A percentile compares a stretch with the other conserved stretches of the same genome.
Conservation (phyloP, 1,140 invertebrate species). For the Formica selysi region DNA sequence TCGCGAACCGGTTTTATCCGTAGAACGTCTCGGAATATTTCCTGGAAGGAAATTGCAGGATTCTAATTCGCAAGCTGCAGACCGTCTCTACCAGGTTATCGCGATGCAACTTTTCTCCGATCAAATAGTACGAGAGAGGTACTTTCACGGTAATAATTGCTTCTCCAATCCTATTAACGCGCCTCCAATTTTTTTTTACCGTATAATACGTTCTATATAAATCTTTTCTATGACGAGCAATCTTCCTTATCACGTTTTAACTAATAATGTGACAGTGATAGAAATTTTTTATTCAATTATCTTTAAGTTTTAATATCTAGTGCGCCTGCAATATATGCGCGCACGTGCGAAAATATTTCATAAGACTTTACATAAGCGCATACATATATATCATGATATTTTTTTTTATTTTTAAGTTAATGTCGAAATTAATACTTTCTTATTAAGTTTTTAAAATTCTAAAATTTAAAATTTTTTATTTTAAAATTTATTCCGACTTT, state of each 20-base stretch:
- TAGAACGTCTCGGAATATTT: conserved; percentile 55
- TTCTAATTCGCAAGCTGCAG: conserved; percentile 55
- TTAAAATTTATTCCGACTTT: background rate
- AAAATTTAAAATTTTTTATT: background rate
- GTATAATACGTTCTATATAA: conserved; percentile 6
- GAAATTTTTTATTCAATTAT: conserved; percentile 1
- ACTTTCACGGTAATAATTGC: conserved; percentile 49
- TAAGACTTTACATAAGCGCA: background rate
- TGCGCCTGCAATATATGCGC: background rate
- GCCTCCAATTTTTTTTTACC: conserved; percentile 24
- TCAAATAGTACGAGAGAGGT: conserved; percentile 33
- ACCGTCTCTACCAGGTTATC: conserved; percentile 27
- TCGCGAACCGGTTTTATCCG: conserved; percentile 52
- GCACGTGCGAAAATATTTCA: background rate
- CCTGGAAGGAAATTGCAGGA: conserved; percentile 64
- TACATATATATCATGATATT: background rate
- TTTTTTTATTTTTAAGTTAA: background rate
- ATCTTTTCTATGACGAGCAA: conserved; percentile 1
- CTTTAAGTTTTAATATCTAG: conserved; percentile 3
- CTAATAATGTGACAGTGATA: background rate
- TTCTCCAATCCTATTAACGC: conserved; percentile 22
- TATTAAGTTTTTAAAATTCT: background rate
- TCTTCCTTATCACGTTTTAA: conserved; percentile 26
- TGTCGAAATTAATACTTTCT: background rate
- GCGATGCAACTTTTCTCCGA: conserved; percentile 59